Evolutionary conservation across 2,888 invertebrate species (phyloP), one percentile per base, ranked within the genome.

Genomic region (Adineta ricciae): DNA sequence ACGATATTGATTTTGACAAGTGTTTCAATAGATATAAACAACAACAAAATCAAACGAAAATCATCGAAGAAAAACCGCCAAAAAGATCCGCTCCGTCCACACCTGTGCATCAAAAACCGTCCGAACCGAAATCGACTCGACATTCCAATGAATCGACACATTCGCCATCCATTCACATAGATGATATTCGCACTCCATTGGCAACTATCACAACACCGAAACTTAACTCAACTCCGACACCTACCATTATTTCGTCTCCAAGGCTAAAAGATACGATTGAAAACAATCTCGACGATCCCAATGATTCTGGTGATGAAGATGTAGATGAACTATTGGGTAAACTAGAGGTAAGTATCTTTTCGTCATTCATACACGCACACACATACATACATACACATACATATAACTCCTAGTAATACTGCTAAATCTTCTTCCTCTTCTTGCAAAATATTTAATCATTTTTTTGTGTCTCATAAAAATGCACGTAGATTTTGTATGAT

Each of bases 321-420:
- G 78, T 41, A 41, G 78, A 78, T 78, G 78, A 78, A 78, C n/a
- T 78, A n/a, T 38, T 78, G 78, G 78, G 41, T n/a, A 78, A 78
- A 41, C 41, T 78, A n/a, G 41, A 78, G 41, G 78, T 78, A 41
- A 41, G 78, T 78, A 78, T 24, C 24, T n/a, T 11, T 78, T n/a
- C 16, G 2, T 78, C 2, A 41, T 8, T 78, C 21, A n/a, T 38
- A 41, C 36, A 38, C 24, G 5, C 41, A 78, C 41, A 24, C 78
- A 78, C n/a, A 78, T 41, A 78, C 41, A 78, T 41, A 41, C 73
- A 78, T 78, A 78, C 78, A 78, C n/a, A 78, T 78, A 78, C 78
- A 41, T 32, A 41, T 24, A 64, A 46, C 46, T 46, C 46, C 46
- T 46, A 46, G 46, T 46, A 11, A 11, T 46, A 46, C 11, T 46